A percentile compares a stretch with the other conserved stretches of the same genome.
phyloP scores from a whole-genome alignment of 2,888 invertebrate species.

The Strigamia crassipes region DNA sequence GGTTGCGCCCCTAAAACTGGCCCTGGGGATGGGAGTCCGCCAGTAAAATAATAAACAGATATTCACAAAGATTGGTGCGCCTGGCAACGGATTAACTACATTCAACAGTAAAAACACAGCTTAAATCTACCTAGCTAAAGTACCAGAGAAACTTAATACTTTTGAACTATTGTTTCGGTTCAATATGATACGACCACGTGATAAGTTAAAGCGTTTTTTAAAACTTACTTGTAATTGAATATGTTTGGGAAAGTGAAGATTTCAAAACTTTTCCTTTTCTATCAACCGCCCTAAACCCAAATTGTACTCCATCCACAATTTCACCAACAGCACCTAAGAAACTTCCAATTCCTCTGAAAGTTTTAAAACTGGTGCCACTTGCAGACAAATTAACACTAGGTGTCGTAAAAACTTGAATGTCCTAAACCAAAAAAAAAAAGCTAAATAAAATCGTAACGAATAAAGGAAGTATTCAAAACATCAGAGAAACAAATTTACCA shows the following conservation, averaged over 20 bases:
- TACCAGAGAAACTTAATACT: no score
- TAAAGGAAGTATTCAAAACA: background rate
- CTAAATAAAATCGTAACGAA: background rate
- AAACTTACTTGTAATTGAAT: background rate
- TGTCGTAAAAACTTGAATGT: background rate
- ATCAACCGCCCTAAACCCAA: background rate
- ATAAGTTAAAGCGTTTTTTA: background rate
- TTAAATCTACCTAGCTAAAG: no score
- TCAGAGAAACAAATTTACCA: background rate
- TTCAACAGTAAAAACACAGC: no score
- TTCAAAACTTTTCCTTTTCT: background rate
- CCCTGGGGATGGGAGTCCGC: no score
- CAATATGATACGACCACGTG: no score
- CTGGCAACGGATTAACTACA: no score
- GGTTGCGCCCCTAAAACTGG: no score
- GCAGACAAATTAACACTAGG: background rate
- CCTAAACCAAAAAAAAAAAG: background rate
- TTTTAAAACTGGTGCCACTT: background rate
- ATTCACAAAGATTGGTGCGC: no score
- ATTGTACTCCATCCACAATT: background rate
- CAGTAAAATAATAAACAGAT: no score
- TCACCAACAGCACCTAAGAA: background rate
- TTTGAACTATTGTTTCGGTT: no score
- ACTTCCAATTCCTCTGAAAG: slow-evolving; percentile 5
- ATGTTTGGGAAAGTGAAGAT: background rate